phyloP scores from a whole-genome alignment of 2,888 invertebrate genomes.

The Leptothorax acervorum region DNA sequence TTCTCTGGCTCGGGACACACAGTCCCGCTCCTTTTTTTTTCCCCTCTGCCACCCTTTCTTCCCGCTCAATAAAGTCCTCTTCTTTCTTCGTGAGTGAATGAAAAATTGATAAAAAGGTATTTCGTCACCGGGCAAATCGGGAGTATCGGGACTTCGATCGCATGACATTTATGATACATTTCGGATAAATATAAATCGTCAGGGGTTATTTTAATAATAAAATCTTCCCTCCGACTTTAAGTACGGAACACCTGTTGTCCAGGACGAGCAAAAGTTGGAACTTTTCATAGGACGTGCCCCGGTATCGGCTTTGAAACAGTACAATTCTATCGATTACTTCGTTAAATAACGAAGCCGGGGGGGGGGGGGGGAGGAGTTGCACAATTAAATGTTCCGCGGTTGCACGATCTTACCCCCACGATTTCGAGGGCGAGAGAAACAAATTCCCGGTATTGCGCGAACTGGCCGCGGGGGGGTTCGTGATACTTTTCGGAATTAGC shows the following conservation, averaged over 20 bases:
- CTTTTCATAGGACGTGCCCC: neutral
- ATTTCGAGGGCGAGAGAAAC: neutral
- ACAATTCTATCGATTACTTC: constrained; percentile 9
- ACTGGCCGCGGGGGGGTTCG: neutral
- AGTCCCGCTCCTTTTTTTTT: constrained; percentile 20
- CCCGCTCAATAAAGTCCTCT: constrained; percentile 35
- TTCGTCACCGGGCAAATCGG: neutral
- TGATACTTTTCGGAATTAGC: constrained; percentile 13
- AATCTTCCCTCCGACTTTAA: neutral
- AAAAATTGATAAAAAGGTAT: neutral
- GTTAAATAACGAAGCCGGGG: neutral
- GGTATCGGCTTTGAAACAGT: neutral
- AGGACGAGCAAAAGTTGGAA: neutral
- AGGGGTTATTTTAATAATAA: neutral
- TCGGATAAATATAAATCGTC: neutral
- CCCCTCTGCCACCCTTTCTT: constrained; percentile 53
- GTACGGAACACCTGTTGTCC: neutral
- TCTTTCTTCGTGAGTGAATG: neutral
- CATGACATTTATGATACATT: neutral
- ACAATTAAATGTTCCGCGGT: neutral
- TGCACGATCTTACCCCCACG: neutral
- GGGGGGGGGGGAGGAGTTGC: neutral
- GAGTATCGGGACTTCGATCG: neutral
- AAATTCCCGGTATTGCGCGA: neutral
- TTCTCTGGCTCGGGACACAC: neutral